Evolutionary conservation across 2,113 vertebrate genomes (phyloP), one percentile per base, ranked within the genome.

Genomic region (Equus przewalskii): DNA sequence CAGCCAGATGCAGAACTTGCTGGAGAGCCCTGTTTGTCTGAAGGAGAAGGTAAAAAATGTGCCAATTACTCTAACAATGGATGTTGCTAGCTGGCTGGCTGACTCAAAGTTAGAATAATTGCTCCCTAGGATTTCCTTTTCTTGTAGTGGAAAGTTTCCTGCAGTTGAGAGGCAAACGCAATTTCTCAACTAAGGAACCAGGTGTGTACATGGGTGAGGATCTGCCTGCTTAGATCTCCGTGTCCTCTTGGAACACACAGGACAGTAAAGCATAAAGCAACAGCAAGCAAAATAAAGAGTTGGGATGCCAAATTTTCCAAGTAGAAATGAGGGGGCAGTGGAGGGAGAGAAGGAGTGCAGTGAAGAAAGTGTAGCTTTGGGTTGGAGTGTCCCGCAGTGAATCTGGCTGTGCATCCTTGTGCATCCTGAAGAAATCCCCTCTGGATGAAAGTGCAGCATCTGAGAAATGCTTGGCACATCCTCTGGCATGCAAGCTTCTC

Each of bases 71-170:
- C 46, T 89, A 62, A 78, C 65, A 67, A 6, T 33, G 18, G 22
- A 58, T 64, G 9, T 22, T 6, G 10, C 26, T 12, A 54, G 72
- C 33, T 80, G 51, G 33, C 80, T 87, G 15, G 15, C 41, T 64
- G 60, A 67, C 54, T 84, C 67, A 60, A 67, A 84, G 73, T 70
- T 60, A 84, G 76, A 44, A 51, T 60, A 54, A 90, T 90, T 76
- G 56, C 62, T 91, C 72, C 60, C 70, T 78, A 33, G 58, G 89
- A 93, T 36, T 62, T 82, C 44, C 26, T 36, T 96, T 85, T 62
- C 54, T 79, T 30, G 6, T 86, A 1, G 9, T 70, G 76, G 92
- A 30, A n/a, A n/a, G 36, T 6, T 88, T 72, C 36, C 28, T 84
- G 30, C 33, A 51, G 70, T 24, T 28, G n/a, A 33, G 67, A 79